A percentile compares a stretch with the other conserved stretches of the same genome.
Evolutionary conservation across 2,888 invertebrate species (phyloP).

Genomic region (Caradrina clavipalpis): DNA sequence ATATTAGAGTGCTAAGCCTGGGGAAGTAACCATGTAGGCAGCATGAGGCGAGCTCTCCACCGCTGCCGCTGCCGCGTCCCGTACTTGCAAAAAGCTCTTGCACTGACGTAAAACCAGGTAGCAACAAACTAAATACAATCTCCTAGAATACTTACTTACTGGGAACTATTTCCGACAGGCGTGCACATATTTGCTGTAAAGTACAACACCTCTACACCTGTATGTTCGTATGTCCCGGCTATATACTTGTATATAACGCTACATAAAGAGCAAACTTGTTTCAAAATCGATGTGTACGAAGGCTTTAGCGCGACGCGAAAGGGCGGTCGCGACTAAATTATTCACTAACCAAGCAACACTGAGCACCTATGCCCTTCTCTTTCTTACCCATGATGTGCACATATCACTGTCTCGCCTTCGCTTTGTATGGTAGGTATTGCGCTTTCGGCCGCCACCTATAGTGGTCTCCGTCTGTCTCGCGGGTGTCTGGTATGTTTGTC

Average conservation of each 20-base stretch:
- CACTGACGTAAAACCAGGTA: background rate
- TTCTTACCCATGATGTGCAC: conserved; percentile 50
- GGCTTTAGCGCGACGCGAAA: conserved; percentile 74
- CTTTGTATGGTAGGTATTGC: conserved; percentile 82
- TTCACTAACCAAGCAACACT: conserved; percentile 85
- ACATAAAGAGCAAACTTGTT: conserved; percentile 66
- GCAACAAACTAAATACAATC: conserved; percentile 29
- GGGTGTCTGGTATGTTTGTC: conserved; percentile 69
- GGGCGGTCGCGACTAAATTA: conserved; percentile 88
- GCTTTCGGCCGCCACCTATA: conserved; percentile 87
- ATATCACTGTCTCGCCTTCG: conserved; percentile 69
- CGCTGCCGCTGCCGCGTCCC: too few relatives aligned
- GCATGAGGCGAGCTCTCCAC: too few relatives aligned
- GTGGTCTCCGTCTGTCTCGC: conserved; percentile 73
- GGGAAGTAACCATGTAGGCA: too few relatives aligned
- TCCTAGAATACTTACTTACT: conserved; percentile 10
- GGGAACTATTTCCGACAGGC: conserved; percentile 8
- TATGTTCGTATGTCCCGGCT: conserved; percentile 4
- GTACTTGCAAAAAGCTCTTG: background rate
- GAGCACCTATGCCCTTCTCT: conserved; percentile 79
- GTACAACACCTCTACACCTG: background rate
- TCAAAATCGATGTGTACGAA: conserved; percentile 71
- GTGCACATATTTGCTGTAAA: conserved; percentile 13
- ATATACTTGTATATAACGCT: conserved; percentile 40
- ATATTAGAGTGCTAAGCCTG: too few relatives aligned